Evolutionary conservation across 2,888 invertebrate species (phyloP).

Genomic region (Yponomeuta evonymella): DNA sequence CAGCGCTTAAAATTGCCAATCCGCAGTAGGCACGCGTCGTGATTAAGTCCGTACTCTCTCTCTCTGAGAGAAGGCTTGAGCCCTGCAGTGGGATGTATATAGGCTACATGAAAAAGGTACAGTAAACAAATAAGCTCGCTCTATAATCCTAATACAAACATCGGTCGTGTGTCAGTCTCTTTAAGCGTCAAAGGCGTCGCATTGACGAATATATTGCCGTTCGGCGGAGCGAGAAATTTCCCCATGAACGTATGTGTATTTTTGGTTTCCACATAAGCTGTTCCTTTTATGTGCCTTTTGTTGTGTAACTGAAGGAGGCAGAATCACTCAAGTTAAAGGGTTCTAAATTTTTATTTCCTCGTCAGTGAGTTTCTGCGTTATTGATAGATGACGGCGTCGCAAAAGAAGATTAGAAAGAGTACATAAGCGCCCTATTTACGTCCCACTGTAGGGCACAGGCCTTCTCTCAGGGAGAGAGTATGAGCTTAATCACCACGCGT

Average conservation of each 20-base stretch:
- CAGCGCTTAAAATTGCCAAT: too few species aligned
- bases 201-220: constrained; percentile 19
- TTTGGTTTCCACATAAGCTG: not conserved
- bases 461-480: too few species aligned
- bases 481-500: too few species aligned
- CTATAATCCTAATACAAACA: not conserved
- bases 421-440: too few species aligned
- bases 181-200: constrained; percentile 13
- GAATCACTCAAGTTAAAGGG: not conserved
- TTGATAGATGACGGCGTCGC: too few species aligned
- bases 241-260: not conserved
- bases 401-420: too few species aligned
- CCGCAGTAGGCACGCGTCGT: too few species aligned
- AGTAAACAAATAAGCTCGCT: not conserved
- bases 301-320: not conserved
- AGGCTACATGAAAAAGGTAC: too few species aligned
- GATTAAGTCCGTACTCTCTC: too few species aligned
- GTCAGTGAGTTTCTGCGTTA: not conserved
- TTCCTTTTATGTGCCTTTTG: not conserved
- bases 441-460: too few species aligned
- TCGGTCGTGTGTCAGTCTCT: not conserved
- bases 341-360: not conserved
- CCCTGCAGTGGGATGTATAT: too few species aligned
- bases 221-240: constrained; percentile 13
- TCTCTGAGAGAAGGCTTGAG: too few species aligned